phyloP scores from a whole-genome alignment of 2,797 vertebrate genomes.

The Tokudaia tokunoshimensis region DNA sequence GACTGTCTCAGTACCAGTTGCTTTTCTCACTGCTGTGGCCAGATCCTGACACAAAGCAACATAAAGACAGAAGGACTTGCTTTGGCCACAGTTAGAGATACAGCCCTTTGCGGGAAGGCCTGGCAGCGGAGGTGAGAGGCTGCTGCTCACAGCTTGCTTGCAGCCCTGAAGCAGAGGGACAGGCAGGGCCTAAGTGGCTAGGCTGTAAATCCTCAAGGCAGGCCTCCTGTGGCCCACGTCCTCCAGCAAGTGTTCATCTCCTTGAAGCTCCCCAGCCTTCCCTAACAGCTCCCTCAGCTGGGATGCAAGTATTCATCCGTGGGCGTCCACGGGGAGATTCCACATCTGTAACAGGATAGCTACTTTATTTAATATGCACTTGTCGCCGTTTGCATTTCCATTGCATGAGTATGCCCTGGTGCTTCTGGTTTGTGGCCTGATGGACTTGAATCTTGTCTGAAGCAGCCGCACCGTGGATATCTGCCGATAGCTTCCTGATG shows the following conservation, averaged over 20 bases:
- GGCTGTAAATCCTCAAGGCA: not conserved
- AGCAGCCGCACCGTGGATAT: not conserved
- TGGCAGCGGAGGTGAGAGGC: not conserved
- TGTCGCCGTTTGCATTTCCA: not conserved
- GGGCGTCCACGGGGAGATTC: not conserved
- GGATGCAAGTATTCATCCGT: not conserved
- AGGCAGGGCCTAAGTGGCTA: not conserved
- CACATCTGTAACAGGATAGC: not conserved
- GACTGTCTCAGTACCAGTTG: not conserved
- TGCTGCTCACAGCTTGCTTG: not conserved
- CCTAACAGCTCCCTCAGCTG: not conserved
- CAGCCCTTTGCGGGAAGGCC: no score
- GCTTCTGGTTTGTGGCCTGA: not conserved
- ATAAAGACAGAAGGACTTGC: not conserved
- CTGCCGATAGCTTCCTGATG: not conserved
- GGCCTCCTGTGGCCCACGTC: not conserved
- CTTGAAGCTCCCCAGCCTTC: not conserved
- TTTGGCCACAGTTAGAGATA: no score
- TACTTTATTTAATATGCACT: not conserved
- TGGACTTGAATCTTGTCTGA: not conserved
- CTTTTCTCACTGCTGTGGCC: not conserved
- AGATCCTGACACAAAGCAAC: not conserved
- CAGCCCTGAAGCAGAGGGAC: not conserved
- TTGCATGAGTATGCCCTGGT: not conserved
- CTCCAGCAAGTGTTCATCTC: no score